Evolutionary conservation across 2,888 invertebrate genomes (phyloP), one percentile per base, ranked within the genome.

Genomic region (Carpatolechia fugitivella): DNA sequence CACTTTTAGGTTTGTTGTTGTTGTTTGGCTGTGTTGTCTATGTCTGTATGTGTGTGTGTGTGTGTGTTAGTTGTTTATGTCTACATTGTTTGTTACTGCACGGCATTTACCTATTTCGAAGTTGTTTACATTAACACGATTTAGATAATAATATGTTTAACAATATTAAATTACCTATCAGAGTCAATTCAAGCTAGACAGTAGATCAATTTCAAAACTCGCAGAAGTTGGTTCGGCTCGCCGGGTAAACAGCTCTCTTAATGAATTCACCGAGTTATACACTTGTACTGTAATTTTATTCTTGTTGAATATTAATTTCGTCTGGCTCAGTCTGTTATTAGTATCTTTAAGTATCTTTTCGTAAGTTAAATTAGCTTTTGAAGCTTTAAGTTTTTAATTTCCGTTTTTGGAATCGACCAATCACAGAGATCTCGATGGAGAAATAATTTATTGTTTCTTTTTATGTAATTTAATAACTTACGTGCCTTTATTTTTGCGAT

Each of bases 171-270:
- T 24, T 24, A 3, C 24, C 3, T 6, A 24, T 4, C 24, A 24
- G 24, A 24, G 3, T 35, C n/a, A 20, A 64, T 66, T 63, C 60
- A 62, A 62, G 57, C 56, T 58, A 24, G 24, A 56, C 57, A 58
- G 33, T 24, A 24, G 74, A 77, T 78, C 75, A 69, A 69, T 72
- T 72, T 59, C 60, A 62, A 55, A 70, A 76, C 71, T 72, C 71
- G 35, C 51, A 48, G 36, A 63, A 68, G 71, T 74, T 66, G 64
- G 64, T 66, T 68, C 63, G 62, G 65, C 47, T 56, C 55, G 63
- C 61, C 65, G 44, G 46, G 55, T 64, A 68, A 72, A 74, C 68
- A 72, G 68, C 72, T 70, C 58, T 62, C 68, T 66, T 73, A 73
- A 79, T 77, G 66, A 75, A 73, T 76, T 78, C 75, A 71, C 68